A percentile compares a stretch with the other conserved stretches of the same genome.
Conservation (phyloP, 2,797 vertebrate species). For the Ctenopoma multispine region DNA sequence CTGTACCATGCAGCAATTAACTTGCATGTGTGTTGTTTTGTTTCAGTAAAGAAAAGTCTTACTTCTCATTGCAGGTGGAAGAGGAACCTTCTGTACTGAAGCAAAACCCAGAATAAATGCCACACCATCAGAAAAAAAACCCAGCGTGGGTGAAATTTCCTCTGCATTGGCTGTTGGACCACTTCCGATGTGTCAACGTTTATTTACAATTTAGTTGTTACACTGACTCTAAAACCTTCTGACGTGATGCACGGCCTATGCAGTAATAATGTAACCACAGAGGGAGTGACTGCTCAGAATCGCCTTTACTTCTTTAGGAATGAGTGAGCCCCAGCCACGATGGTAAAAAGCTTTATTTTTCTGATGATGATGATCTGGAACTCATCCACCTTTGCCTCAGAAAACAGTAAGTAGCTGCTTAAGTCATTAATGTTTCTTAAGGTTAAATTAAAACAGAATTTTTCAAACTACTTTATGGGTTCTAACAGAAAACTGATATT, state of each 20-base stretch:
- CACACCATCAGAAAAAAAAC: constrained; percentile 11
- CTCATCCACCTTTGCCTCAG: neutral
- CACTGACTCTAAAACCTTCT: neutral
- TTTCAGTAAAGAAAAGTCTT: neutral
- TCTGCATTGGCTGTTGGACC: constrained; percentile 31
- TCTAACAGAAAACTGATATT: constrained; percentile 27
- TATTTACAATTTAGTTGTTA: neutral
- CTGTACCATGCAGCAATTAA: neutral
- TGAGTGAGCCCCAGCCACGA: neutral
- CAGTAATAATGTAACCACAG: neutral
- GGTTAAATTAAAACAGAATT: neutral
- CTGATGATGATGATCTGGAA: constrained; percentile 43
- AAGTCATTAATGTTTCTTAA: neutral
- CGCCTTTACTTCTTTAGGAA: constrained; percentile 3
- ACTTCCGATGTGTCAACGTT: constrained; percentile 41
- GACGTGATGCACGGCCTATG: neutral
- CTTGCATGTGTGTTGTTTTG: neutral
- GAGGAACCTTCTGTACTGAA: constrained; percentile 12
- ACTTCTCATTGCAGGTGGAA: constrained; percentile 45
- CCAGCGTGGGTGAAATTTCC: constrained; percentile 39
- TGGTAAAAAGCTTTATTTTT: constrained; percentile 29
- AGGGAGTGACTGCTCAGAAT: neutral
- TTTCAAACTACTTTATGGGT: neutral
- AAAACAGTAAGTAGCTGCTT: constrained; percentile 49
- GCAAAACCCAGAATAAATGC: neutral